phyloP scores from a whole-genome alignment of 2,797 vertebrate genomes.

The Cuculus canorus region DNA sequence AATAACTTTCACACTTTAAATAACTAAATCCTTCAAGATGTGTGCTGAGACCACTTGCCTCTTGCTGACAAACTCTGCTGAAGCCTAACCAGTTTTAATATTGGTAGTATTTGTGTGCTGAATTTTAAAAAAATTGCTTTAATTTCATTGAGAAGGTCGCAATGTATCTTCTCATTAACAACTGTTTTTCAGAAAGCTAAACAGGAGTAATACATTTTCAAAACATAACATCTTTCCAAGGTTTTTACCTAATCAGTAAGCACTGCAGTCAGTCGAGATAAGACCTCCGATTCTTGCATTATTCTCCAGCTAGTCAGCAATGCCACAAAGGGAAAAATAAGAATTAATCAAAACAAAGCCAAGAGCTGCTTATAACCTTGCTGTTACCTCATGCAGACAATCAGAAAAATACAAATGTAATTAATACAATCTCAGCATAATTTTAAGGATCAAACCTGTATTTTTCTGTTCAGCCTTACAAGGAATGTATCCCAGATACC shows the following conservation, averaged over 20 bases:
- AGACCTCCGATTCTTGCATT: not conserved
- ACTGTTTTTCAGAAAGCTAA: not conserved
- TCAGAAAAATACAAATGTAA: not conserved
- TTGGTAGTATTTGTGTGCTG: not conserved
- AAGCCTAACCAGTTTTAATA: not conserved
- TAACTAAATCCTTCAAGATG: conserved; percentile 62
- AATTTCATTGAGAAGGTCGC: not conserved
- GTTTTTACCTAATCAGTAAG: not conserved
- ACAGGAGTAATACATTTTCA: not conserved
- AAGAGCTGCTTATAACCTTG: not conserved
- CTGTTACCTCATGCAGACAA: not conserved
- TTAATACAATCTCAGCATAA: not conserved
- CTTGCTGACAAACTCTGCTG: not conserved
- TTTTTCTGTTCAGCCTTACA: not conserved
- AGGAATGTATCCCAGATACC: not conserved
- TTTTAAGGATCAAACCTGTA: not conserved
- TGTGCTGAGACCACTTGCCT: conserved; percentile 18
- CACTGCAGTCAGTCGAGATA: not conserved
- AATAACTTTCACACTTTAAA: conserved; percentile 64
- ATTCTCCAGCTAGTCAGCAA: not conserved
- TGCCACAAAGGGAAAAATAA: not conserved
- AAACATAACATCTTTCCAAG: not conserved
- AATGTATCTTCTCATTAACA: not conserved
- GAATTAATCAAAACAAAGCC: not conserved
- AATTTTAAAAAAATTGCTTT: conserved; percentile 14